Evolutionary conservation across 1,140 invertebrate genomes (phyloP).

Genomic region (Pseudobourletiella spinata): DNA sequence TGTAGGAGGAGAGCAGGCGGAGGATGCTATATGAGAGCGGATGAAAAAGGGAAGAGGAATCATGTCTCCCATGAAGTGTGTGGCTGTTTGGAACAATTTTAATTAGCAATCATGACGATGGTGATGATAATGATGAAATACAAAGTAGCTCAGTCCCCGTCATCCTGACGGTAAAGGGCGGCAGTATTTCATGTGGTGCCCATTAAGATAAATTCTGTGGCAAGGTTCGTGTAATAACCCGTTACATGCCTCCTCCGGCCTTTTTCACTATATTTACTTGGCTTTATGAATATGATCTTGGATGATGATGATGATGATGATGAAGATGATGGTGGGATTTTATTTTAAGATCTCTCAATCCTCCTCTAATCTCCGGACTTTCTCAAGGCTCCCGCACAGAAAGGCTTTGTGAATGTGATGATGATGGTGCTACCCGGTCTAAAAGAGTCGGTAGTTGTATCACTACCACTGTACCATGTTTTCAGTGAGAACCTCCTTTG

Average conservation of each 20-base stretch:
- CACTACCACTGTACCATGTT: no score
- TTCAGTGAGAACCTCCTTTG: no score
- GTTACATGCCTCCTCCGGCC: neutral
- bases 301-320: neutral
- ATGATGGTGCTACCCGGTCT: no score
- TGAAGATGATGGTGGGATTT: neutral
- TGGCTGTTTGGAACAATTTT: neutral
- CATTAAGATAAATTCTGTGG: neutral
- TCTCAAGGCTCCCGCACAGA: no score
- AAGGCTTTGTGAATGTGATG: no score
- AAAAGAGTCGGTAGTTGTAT: no score
- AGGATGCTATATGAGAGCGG: neutral
- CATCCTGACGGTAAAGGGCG: neutral
- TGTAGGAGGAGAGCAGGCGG: neutral
- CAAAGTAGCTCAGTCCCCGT: neutral
- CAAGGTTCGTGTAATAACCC: neutral
- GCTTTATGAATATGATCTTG: neutral
- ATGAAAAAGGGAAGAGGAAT: neutral
- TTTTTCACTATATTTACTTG: no score
- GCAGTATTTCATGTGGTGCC: neutral
- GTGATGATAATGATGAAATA: no score
- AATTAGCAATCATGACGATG: slow-evolving; percentile 1
- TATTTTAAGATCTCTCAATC: neutral
- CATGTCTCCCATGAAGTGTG: neutral
- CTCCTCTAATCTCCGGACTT: no score